Base-by-base conservation (phyloP, 2,888 invertebrate species). In the Apamea crenata region DNA sequence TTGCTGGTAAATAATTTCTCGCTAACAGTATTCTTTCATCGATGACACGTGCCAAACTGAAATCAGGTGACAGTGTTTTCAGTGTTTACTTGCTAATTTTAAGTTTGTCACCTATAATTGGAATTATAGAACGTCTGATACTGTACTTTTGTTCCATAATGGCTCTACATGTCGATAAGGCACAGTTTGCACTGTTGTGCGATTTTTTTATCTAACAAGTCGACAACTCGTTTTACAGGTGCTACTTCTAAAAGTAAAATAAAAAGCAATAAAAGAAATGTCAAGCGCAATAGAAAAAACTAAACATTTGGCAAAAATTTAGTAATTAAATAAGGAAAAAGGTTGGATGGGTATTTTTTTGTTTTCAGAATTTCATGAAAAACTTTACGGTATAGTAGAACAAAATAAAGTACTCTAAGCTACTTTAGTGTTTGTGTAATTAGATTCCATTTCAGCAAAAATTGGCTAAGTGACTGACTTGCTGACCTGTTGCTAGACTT, bases 171-270 rank as follows among this genome's bases (percentile, higher is more conserved):
- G 40, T 63, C 69, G 85, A 82, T 76, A 77, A 66, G 40, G 40
- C 56, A 78, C 72, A 80, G 76, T 85, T 84, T 84, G 73, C 83
- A 77, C 73, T 71, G 72, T 69, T 77, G 82, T 82, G 88, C 80
- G 63, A 87, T 84, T 85, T 83, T 75, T 85, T 84, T 87, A 76
- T 82, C 80, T 74, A 81, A 36, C 50, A 63, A 74, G 10, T 29
- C 29, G 21, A 25, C 7, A 77, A 82, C 78, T 67, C 36, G 81
- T 83, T 78, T 10, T 44, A 77, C 86, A 40, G 59, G 78, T 83
- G 83, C 74, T 72, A 68, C 36, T 78, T 74, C 59, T 32, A 73
- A 69, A 82, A 83, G 10, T 72, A 53, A 1, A 36, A 56, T 32
- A 72, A 71, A 63, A 44, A 44, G 4, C 59, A 59, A 59, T 59